A percentile compares a stretch with the other conserved stretches of the same genome.
Conservation (phyloP, 2,888 invertebrate species). For the Phorcus lineatus region DNA sequence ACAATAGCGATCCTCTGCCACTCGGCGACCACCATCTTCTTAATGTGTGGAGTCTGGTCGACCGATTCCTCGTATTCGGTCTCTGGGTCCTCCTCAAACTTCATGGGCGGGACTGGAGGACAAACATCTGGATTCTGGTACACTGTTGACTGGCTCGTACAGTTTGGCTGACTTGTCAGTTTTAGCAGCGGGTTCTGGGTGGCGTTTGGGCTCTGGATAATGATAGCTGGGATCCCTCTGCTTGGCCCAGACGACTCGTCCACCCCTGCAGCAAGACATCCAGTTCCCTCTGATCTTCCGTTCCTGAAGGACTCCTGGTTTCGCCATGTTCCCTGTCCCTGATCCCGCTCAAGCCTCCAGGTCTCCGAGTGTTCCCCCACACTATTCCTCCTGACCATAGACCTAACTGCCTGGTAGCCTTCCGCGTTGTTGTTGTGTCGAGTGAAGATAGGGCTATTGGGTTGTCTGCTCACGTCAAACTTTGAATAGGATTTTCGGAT, state of each 20-base stretch:
- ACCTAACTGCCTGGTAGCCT: not conserved
- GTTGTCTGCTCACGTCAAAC: constrained; percentile 2
- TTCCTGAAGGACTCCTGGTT: not conserved
- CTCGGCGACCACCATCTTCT: constrained; percentile 66
- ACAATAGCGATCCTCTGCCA: constrained; percentile 72
- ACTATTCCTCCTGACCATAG: not conserved
- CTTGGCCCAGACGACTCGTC: not conserved
- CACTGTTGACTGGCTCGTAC: not conserved
- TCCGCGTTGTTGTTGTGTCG: constrained; percentile 20
- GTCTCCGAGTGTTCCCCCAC: not conserved
- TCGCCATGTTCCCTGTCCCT: not conserved
- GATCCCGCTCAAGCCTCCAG: not conserved
- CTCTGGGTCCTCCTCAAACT: not conserved
- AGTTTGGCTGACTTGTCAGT: not conserved
- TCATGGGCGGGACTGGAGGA: not conserved
- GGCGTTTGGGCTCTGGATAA: not conserved
- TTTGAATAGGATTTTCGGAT: constrained; percentile 6
- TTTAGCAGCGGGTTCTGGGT: not conserved
- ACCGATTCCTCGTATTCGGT: not conserved
- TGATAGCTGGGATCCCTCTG: not conserved
- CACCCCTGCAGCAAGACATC: not conserved
- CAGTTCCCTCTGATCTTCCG: not conserved
- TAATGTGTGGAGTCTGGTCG: not conserved
- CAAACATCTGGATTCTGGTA: not conserved
- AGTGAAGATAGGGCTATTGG: constrained; percentile 18